phyloP scores from a whole-genome alignment of 2,113 vertebrate species.

The Microtus pennsylvanicus region DNA sequence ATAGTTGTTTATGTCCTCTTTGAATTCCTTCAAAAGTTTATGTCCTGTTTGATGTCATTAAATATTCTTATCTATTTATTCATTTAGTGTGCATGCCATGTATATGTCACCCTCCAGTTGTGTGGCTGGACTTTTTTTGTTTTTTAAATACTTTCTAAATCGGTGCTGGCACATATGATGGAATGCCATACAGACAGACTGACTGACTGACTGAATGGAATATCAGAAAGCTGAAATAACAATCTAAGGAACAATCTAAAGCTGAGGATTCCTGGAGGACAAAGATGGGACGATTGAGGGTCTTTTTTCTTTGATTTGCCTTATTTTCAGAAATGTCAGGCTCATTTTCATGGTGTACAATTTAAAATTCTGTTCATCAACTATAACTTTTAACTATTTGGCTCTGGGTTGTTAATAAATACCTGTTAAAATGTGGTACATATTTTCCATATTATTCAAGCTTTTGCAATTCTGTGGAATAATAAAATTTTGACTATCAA shows the following conservation, averaged over 20 bases:
- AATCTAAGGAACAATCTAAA: background rate
- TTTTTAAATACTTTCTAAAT: background rate
- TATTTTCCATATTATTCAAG: conserved; percentile 17
- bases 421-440: conserved; percentile 64
- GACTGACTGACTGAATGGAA: background rate
- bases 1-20: background rate
- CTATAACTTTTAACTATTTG: conserved; percentile 59
- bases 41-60: background rate
- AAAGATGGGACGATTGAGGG: background rate
- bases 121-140: background rate
- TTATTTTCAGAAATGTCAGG: conserved; percentile 2
- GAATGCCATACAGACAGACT: background rate
- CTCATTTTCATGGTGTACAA: conserved; percentile 23
- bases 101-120: background rate
- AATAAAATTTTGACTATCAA: conserved; percentile 30
- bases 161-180: background rate
- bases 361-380: conserved; percentile 22
- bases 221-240: background rate
- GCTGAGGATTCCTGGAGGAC: background rate
- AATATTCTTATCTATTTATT: background rate
- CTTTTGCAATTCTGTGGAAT: conserved; percentile 40
- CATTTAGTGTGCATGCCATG: background rate
- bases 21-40: background rate
- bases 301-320: conserved; percentile 4
- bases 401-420: conserved; percentile 68